Evolutionary conservation across 2,888 invertebrate genomes (phyloP).

Genomic region (Brachypalpus laphriformis): DNA sequence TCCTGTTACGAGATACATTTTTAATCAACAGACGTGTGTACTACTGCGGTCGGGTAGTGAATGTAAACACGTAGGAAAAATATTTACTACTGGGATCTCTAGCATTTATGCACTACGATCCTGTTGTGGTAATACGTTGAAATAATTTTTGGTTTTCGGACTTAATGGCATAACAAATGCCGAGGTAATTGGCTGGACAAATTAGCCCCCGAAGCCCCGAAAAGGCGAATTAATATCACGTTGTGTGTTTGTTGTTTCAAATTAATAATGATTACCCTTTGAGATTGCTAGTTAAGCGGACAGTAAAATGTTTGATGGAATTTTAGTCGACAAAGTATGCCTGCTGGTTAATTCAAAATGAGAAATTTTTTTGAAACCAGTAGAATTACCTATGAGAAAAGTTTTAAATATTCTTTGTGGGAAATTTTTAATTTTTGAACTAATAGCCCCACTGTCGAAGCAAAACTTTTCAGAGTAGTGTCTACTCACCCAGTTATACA

Average conservation of each 20-base stretch:
- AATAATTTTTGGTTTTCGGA: conserved; percentile 72
- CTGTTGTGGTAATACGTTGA: conserved; percentile 69
- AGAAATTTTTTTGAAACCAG: no score
- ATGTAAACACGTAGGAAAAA: conserved; percentile 66
- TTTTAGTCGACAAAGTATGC: neutral
- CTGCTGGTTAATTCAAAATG: neutral
- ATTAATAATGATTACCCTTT: conserved; percentile 54
- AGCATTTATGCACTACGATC: conserved; percentile 55
- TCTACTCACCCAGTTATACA: no score
- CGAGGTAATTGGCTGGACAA: conserved; percentile 67
- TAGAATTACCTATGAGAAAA: no score
- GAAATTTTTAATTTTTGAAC: no score
- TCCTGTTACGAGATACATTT: conserved; percentile 73
- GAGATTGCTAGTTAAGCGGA: conserved; percentile 28
- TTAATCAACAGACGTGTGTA: conserved; percentile 72
- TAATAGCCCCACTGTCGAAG: no score
- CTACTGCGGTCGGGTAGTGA: conserved; percentile 58
- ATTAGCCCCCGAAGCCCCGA: conserved; percentile 46
- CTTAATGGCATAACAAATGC: conserved; percentile 72
- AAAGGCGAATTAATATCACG: conserved; percentile 38
- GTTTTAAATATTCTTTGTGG: neutral
- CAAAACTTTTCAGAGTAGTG: no score
- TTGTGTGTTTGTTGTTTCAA: conserved; percentile 21
- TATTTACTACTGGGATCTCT: conserved; percentile 25
- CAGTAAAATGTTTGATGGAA: conserved; percentile 2